Base-by-base conservation (phyloP, 2,797 vertebrate genomes). In the Scyliorhinus canicula region DNA sequence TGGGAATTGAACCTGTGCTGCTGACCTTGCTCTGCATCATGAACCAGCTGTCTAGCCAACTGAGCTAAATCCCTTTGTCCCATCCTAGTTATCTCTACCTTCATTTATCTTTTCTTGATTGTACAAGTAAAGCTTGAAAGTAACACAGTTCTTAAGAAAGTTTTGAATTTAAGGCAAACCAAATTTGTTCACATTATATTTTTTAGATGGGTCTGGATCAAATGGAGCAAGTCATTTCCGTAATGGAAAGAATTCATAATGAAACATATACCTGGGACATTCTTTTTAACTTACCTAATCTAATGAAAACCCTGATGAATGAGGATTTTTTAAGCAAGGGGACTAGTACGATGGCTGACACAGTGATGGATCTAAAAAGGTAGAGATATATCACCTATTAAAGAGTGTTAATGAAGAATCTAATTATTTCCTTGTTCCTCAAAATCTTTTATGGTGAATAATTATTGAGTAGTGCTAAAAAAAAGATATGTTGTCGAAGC, bases 251-350 rank as follows among this genome's bases (percentile, higher is more conserved):
- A 26, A 95, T 97, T 19, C 96, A 97, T n/a, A 96, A 95, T 24
- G 96, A 97, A 63, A 96, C 96, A 0, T 95, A 96, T 4, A 8
- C 97, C 85, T 97, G 97, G 97, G 95, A 97, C 8, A 95, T 97
- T 71, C 96, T 97, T 0, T 95, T 85, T 63, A 96, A 86, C 0
- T 79, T 97, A 14, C 96, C 96, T 12, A 65, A 0, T 3, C 71
- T 97, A 26, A 47, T 88, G 0, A 2, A 0, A 0, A 63, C 0
- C 0, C 31, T 95, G 95, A 71, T 28, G 40, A 1, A 28, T 12
- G 95, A 95, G 65, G 95, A 96, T 69, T 74, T 94, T 74, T 52
- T 74, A 69, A 94, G 28, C 44, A 71, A 12, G 16, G 93, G 93
- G 1, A 94, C 67, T n/a, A n/a, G 12, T 9, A 12, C 24, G 65